These are phyloP conservation scores for Temnothorax rugatulus DNA, from an alignment of 2,888 invertebrate species.

Conservation along the genomic window DNA sequence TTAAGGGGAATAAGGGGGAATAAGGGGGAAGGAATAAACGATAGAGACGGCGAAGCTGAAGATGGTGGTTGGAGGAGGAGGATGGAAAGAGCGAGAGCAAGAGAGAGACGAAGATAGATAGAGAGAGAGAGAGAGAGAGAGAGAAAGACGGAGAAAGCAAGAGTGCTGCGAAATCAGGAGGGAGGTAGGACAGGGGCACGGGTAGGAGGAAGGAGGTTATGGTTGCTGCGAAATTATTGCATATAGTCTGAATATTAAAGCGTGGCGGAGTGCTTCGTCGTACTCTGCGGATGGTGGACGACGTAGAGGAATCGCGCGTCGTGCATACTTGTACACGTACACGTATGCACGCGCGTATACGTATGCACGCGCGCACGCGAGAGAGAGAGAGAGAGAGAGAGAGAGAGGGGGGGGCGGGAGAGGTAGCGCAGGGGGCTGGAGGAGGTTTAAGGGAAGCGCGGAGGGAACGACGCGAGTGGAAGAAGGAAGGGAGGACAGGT, in stretches of 20 bases:
- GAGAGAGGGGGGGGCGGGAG: slow-evolving; percentile 56
- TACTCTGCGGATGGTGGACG: slow-evolving; percentile 73
- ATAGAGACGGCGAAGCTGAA: slow-evolving; percentile 52
- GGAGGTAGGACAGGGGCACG: slow-evolving; percentile 34
- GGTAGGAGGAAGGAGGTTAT: slow-evolving; percentile 76
- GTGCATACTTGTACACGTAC: slow-evolving; percentile 45
- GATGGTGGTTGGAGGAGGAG: slow-evolving; percentile 35
- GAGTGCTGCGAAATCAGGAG: slow-evolving; percentile 35
- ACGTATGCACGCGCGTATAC: background rate
- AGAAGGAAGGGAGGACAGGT: slow-evolving; percentile 80
- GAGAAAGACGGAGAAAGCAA: slow-evolving; percentile 35
- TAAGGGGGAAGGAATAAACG: slow-evolving; percentile 41
- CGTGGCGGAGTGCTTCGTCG: slow-evolving; percentile 81
- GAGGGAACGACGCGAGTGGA: slow-evolving; percentile 66
- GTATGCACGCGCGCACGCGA: slow-evolving; percentile 22
- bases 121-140: slow-evolving; percentile 29
- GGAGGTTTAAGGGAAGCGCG: slow-evolving; percentile 70
- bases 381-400: slow-evolving; percentile 59
- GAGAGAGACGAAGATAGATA: background rate
- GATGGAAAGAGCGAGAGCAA: slow-evolving; percentile 21
- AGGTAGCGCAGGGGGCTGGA: slow-evolving; percentile 41
- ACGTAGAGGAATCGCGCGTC: slow-evolving; percentile 71
- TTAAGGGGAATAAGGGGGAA: slow-evolving; percentile 8
- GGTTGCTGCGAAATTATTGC: slow-evolving; percentile 85
- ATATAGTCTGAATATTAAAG: slow-evolving; percentile 86